These are phyloP conservation scores for Daphoenositta chrysoptera DNA, from an alignment of 2,113 vertebrate species.

Conservation along the genomic window DNA sequence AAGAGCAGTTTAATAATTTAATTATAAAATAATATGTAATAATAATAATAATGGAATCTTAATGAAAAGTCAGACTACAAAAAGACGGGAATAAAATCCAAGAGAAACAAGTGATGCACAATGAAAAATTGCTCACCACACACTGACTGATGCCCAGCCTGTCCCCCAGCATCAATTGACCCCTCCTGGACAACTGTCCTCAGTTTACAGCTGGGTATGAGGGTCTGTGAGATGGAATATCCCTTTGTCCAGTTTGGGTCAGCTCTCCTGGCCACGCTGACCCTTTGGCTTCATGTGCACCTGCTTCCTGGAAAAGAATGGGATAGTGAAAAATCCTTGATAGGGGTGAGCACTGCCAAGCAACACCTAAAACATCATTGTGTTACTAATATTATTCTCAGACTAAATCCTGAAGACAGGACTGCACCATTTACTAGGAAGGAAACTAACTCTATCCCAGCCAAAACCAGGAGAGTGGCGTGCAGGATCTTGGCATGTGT, in stretches of 20 bases:
- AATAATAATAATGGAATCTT: no score
- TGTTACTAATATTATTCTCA: not conserved
- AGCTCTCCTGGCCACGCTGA: not conserved
- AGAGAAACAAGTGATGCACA: not conserved
- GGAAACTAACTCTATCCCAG: not conserved
- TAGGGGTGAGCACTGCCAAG: not conserved
- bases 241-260: not conserved
- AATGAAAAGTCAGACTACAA: not conserved
- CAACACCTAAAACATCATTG: not conserved
- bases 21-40: not conserved
- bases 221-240: not conserved
- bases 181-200: not conserved
- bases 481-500: not conserved
- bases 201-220: not conserved
- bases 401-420: not conserved
- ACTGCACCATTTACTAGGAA: not conserved
- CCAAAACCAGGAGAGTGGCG: not conserved
- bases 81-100: not conserved
- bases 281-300: not conserved
- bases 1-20: not conserved
- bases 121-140: not conserved
- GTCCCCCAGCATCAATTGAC: not conserved
- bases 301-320: not conserved
- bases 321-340: not conserved
- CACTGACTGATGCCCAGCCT: not conserved